phyloP scores from a whole-genome alignment of 2,888 invertebrate genomes.

The Patella caerulea region DNA sequence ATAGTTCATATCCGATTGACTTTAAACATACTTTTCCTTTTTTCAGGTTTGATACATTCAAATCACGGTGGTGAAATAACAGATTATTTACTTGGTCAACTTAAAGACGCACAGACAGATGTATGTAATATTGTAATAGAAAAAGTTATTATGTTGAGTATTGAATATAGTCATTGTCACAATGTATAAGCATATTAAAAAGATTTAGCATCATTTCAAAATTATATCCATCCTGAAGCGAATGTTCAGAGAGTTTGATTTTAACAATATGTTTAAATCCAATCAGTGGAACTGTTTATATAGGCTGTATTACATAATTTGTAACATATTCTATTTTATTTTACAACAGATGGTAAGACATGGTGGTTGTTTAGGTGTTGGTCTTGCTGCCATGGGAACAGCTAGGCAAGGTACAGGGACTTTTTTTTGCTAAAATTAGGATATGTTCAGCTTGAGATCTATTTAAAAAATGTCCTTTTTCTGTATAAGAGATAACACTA shows the following conservation, averaged over 20 bases:
- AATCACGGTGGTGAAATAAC: constrained; percentile 93
- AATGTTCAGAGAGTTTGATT: too few relatives aligned
- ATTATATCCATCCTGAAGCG: too few relatives aligned
- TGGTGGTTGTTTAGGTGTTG: constrained; percentile 96
- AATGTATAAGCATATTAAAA: too few relatives aligned
- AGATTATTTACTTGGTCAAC: constrained; percentile 93
- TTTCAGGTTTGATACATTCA: constrained; percentile 92
- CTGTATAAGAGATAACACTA: too few relatives aligned
- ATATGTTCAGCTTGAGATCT: not conserved
- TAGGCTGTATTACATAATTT: too few relatives aligned
- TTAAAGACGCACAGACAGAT: constrained; percentile 88
- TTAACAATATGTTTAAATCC: too few relatives aligned
- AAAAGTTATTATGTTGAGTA: too few relatives aligned
- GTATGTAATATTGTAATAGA: constrained; percentile 41
- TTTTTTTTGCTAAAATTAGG: constrained; percentile 19
- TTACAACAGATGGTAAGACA: constrained; percentile 87
- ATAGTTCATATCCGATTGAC: too few relatives aligned
- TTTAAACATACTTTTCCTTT: too few relatives aligned
- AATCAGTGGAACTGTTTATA: too few relatives aligned
- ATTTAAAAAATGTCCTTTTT: not conserved
- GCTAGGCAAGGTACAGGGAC: constrained; percentile 77
- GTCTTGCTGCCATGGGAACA: constrained; percentile 98
- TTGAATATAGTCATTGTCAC: too few relatives aligned
- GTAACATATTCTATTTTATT: constrained; percentile 4
- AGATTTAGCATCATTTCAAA: too few relatives aligned